Evolutionary conservation across 2,113 vertebrate genomes (phyloP).

Genomic region (Mirounga angustirostris): DNA sequence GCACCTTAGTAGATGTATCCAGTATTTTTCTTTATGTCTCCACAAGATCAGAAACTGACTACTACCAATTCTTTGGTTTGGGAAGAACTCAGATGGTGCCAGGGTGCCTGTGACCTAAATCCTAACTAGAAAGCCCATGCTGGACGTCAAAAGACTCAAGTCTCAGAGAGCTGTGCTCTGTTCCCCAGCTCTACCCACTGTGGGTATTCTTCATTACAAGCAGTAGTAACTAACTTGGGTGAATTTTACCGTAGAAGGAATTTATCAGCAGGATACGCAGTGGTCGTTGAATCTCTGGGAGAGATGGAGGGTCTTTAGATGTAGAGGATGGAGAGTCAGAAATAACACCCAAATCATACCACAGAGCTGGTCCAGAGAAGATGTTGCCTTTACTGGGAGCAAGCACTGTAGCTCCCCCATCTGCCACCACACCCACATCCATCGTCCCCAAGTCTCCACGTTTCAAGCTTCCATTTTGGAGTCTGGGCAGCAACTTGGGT

Average conservation of each 20-base stretch:
- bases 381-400: rapidly evolving
- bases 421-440: background rate
- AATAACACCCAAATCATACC: background rate
- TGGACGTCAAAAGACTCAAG: background rate
- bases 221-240: background rate
- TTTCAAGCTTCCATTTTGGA: background rate
- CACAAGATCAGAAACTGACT: background rate
- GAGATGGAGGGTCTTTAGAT: background rate
- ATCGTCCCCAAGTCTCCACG: background rate
- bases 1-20: background rate
- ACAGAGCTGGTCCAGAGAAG: background rate
- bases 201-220: background rate
- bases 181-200: background rate
- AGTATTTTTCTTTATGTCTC: background rate
- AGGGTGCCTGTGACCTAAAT: background rate
- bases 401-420: background rate
- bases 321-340: background rate
- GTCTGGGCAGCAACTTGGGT: background rate
- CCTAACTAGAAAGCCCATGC: background rate
- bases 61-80: background rate
- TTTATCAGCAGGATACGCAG: background rate
- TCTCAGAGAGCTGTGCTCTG: background rate
- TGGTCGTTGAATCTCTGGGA: background rate
- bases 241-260: background rate
- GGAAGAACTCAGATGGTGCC: background rate